Conservation (phyloP, 2,113 vertebrate genomes). For the Amazona vittata region DNA sequence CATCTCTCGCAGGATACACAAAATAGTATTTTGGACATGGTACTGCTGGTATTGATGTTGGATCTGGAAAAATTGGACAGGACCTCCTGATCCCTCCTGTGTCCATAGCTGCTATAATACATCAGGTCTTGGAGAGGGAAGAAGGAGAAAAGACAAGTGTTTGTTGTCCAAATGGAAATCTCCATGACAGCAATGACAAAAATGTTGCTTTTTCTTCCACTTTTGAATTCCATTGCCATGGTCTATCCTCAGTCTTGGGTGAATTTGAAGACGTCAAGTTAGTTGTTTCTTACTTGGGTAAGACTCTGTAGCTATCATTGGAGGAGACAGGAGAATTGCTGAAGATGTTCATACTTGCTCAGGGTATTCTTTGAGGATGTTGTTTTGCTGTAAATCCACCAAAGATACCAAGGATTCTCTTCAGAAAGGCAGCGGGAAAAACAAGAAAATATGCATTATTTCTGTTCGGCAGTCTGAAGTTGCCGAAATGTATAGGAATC, state of each 20-base stretch:
- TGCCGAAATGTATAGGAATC: neutral
- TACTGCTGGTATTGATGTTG: neutral
- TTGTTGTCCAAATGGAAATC: neutral
- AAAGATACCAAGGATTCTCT: neutral
- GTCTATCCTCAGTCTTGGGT: neutral
- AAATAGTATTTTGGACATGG: neutral
- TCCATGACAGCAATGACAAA: neutral
- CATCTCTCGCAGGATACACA: neutral
- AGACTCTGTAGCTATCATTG: neutral
- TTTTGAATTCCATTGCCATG: slow-evolving; percentile 18
- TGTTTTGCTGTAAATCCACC: neutral
- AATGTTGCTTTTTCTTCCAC: neutral
- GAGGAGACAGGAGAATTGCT: neutral
- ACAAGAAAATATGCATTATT: neutral
- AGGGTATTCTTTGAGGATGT: neutral
- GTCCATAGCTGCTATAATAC: neutral
- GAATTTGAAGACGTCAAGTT: neutral
- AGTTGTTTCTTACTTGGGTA: neutral
- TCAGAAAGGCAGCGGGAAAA: neutral
- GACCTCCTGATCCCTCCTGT: neutral
- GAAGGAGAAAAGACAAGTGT: neutral
- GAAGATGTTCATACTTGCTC: neutral
- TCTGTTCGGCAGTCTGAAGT: neutral
- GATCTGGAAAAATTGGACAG: neutral
- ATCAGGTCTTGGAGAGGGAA: neutral